Percentiles rank a stretch among this genome's conserved stretches.
Conservation (phyloP, 2,797 vertebrate genomes). For the Botia kubotai region DNA sequence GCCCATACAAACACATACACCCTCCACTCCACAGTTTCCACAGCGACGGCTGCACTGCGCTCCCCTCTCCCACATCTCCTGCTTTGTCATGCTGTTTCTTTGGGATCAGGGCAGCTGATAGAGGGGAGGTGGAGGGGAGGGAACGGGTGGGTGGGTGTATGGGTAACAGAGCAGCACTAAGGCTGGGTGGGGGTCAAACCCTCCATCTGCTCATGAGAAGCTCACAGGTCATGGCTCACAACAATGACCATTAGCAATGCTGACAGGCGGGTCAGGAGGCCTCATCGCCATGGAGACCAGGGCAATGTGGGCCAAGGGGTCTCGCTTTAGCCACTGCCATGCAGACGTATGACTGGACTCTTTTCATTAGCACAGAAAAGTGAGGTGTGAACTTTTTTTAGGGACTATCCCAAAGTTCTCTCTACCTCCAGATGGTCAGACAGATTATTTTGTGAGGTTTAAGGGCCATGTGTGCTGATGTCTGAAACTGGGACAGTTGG, state of each 20-base stretch:
- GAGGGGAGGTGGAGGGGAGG: conserved; percentile 38
- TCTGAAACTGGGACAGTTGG: conserved; percentile 8
- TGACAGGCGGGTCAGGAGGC: conserved; percentile 62
- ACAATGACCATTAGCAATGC: conserved; percentile 67
- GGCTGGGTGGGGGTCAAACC: conserved; percentile 62
- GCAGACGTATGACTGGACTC: conserved; percentile 28
- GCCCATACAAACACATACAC: conserved; percentile 44
- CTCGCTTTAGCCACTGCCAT: conserved; percentile 31
- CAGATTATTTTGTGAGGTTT: neutral
- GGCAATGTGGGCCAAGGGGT: conserved; percentile 35
- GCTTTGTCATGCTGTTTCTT: conserved; percentile 65
- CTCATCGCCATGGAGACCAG: conserved; percentile 52
- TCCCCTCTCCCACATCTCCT: conserved; percentile 26
- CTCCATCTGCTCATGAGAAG: conserved; percentile 65
- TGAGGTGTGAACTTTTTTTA: conserved; percentile 39
- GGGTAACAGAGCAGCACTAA: conserved; percentile 56
- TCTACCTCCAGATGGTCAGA: conserved; percentile 26
- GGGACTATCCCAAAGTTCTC: neutral
- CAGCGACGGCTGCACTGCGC: conserved; percentile 54
- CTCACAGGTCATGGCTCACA: conserved; percentile 64
- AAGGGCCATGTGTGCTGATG: conserved; percentile 18
- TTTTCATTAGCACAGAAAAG: conserved; percentile 39
- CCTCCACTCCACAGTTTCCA: conserved; percentile 55
- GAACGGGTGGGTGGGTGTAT: conserved; percentile 44
- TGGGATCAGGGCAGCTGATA: conserved; percentile 63